Evolutionary conservation across 2,113 vertebrate genomes (phyloP), one percentile per base, ranked within the genome.

Genomic region (Syngnathus typhle): DNA sequence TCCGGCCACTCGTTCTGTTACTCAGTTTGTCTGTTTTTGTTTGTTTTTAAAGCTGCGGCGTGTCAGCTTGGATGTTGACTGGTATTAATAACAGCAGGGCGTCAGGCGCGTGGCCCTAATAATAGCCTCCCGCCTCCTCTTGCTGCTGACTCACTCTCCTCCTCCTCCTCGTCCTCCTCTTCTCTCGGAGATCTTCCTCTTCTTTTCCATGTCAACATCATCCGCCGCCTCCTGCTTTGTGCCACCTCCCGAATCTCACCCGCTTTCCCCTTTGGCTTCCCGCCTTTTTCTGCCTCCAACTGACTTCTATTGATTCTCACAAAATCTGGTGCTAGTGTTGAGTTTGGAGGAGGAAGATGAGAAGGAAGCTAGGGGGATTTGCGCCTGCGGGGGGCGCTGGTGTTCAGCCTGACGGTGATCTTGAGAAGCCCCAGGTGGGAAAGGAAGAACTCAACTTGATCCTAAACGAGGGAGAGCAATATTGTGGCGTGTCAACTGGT

Each of bases 61-160:
- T 12, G 52, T 58, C 27, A 64, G 41, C 78, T 27, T 81, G 78
- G 84, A 72, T 84, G 79, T 78, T 59, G 69, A 72, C 69, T 18
- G 2, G 55, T 58, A 36, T 62, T 62, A 62, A 27, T 72, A 79
- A 83, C 65, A 80, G 81, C 79, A 75, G 80, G 80, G 72, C 71
- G 66, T 78, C 76, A 69, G 64, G 73, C 74, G 76, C 77, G 82
- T 84, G 84, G 85, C 85, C 83, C 79, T 82, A 86, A 87, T 85
- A 81, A 87, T 85, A 85, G 85, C 85, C 81, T 41, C 66, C 77
- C 65, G 75, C 78, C 81, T 83, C 84, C 81, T 79, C 81, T 79
- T 84, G 73, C 60, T 64, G 73, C 63, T 86, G 87, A 89, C 85
- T 89, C 85, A 80, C 84, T 84, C 82, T 70, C 23, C 54, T 56